Percentiles rank a stretch among this genome's conserved stretches.
Conservation (phyloP, 2,888 invertebrate species). For the Diarsia brunnea region DNA sequence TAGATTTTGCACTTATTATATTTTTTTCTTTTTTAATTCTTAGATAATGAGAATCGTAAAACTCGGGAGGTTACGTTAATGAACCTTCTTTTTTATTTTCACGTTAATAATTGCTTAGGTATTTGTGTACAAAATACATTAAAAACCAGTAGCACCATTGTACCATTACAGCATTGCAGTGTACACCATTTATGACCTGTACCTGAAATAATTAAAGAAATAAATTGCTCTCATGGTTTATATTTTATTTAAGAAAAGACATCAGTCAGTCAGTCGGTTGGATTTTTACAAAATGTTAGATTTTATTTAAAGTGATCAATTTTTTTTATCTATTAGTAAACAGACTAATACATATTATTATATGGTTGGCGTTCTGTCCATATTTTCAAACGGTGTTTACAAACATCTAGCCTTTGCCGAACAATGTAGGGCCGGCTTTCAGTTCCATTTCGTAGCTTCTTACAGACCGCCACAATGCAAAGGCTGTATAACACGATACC, state of each 20-base stretch:
- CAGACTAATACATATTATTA: not conserved
- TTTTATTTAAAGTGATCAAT: not conserved
- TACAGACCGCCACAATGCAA: not conserved
- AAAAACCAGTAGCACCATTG: no score
- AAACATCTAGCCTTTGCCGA: not conserved
- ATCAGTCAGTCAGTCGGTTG: no score
- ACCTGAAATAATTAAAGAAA: no score
- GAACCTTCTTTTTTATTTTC: not conserved
- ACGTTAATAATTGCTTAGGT: not conserved
- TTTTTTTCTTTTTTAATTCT: conserved; percentile 10
- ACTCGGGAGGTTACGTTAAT: not conserved
- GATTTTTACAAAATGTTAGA: not conserved
- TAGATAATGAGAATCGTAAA: conserved; percentile 27
- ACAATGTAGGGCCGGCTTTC: not conserved
- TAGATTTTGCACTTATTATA: conserved; percentile 29
- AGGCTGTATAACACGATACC: not conserved
- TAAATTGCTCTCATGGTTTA: not conserved
- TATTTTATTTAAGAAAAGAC: not conserved
- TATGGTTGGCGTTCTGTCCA: not conserved
- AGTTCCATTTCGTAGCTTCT: not conserved
- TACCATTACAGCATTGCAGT: no score
- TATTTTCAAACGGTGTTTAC: not conserved
- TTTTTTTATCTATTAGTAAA: not conserved
- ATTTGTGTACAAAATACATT: not conserved
- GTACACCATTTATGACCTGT: no score